A percentile compares a stretch with the other conserved stretches of the same genome.
phyloP scores from a whole-genome alignment of 2,888 invertebrate species.

The Caenorhabditis doughertyi region DNA sequence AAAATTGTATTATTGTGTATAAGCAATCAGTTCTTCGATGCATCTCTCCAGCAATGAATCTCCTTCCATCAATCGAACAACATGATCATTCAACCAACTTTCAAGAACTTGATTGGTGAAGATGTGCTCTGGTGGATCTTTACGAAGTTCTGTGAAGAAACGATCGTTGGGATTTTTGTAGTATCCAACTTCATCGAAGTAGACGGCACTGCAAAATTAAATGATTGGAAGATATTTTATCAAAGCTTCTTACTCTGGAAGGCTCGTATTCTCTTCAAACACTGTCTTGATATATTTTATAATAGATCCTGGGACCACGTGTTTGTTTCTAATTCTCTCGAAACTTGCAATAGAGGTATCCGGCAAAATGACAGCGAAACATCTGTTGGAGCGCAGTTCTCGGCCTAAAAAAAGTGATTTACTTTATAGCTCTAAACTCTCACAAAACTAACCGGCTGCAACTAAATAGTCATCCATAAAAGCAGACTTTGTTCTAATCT shows the following conservation, averaged over 20 bases:
- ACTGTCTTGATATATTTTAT: conserved; percentile 26
- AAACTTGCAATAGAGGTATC: conserved; percentile 8
- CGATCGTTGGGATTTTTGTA: neutral
- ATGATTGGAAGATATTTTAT: neutral
- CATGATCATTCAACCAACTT: conserved; percentile 43
- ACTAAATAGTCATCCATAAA: neutral
- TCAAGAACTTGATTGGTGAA: neutral
- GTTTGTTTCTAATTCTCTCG: neutral
- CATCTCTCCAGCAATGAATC: conserved; percentile 13
- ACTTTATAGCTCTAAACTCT: neutral
- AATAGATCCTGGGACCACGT: neutral
- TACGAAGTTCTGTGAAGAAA: conserved; percentile 46
- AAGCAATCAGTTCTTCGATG: conserved; percentile 30
- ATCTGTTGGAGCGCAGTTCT: conserved; percentile 12
- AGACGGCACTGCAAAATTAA: conserved; percentile 31
- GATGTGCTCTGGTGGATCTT: neutral
- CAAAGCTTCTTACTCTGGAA: neutral
- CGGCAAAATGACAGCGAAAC: conserved; percentile 23
- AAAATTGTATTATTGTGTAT: neutral
- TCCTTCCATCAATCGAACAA: conserved; percentile 30
- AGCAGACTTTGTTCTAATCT: neutral
- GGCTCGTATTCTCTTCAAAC: neutral
- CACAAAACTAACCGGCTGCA: neutral
- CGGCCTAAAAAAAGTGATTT: conserved; percentile 9
- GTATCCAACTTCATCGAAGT: conserved; percentile 27